Evolutionary conservation across 2,797 vertebrate species (phyloP), one percentile per base, ranked within the genome.

Genomic region (Loris lydekkerianus): DNA sequence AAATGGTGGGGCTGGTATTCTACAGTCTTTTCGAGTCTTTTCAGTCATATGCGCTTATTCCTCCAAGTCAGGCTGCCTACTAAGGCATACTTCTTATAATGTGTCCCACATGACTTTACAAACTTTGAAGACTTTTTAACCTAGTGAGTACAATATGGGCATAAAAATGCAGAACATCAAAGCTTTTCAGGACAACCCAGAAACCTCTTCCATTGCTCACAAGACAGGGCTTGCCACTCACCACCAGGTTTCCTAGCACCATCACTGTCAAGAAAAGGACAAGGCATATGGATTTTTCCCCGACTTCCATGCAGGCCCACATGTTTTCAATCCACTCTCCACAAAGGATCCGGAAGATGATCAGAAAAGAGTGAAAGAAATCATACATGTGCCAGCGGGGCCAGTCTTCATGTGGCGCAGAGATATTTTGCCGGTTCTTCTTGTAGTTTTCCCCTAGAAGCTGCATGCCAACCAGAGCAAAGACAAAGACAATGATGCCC

Each of bases 321-420:
- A 99, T 99, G 96, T 99, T 99, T 96, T 99, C 99, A 1, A 99
- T 99, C 99, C 99, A 99, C 97, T 99, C 99, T 69, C 99, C 99
- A 0, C 99, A 99, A 14, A 99, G 97, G 89, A 99, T 98, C 40
- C 99, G 98, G 98, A 99, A 99, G 89, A 99, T 93, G 0, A 99
- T 98, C 3, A 99, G 99, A 98, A 99, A 99, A 0, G 99, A 99
- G 97, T 99, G 99, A 98, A 99, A 99, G 97, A 99, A 99, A 98
- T 99, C 99, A 37, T 98, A 98, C 99, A 99, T 99, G 98, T 99
- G 99, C 99, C 99, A 99, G 27, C 99, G 99, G 0, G 98, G 99
- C 49, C 3, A 4, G 0, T 86, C 80, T 0, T 91, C 92, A 0
- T 14, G 3, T 0, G 60, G 34, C 0, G 5, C 2, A 0, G 87